These are phyloP conservation scores for Gymnoscopelus microlampas DNA, from an alignment of 2,797 vertebrate species.

Conservation along the genomic window DNA sequence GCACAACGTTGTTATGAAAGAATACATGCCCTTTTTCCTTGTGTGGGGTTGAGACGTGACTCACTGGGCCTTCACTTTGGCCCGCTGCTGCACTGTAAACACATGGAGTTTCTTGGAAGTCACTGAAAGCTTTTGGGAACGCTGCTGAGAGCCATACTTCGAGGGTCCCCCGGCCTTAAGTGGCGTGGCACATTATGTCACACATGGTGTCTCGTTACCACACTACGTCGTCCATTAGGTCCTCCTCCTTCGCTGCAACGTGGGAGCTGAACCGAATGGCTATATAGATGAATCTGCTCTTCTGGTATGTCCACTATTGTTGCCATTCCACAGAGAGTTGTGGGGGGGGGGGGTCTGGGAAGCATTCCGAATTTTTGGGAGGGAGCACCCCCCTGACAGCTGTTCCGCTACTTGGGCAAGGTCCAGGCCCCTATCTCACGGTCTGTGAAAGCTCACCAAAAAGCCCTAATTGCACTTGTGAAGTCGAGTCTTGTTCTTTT, in stretches of 20 bases:
- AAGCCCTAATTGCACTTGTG: slow-evolving; percentile 65
- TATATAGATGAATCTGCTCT: slow-evolving; percentile 61
- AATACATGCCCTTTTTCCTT: too few relatives aligned
- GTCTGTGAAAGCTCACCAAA: slow-evolving; percentile 66
- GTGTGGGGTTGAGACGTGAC: too few relatives aligned
- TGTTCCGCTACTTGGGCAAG: slow-evolving; percentile 68
- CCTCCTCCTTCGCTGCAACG: slow-evolving; percentile 45
- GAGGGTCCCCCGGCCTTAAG: too few relatives aligned
- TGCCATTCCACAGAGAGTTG: slow-evolving; percentile 72
- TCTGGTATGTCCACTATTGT: slow-evolving; percentile 64
- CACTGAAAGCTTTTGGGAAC: too few relatives aligned
- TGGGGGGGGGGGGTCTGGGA: slow-evolving; percentile 58
- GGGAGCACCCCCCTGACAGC: slow-evolving; percentile 72
- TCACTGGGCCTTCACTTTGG: too few relatives aligned
- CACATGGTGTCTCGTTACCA: too few relatives aligned
- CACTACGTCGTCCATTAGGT: neutral
- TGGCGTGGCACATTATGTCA: too few relatives aligned
- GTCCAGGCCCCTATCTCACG: slow-evolving; percentile 62
- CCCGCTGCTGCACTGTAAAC: too few relatives aligned
- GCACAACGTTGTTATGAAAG: too few relatives aligned
- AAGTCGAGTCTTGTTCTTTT: slow-evolving; percentile 64
- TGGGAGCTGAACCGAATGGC: slow-evolving; percentile 27
- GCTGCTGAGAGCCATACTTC: too few relatives aligned
- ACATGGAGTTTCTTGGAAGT: too few relatives aligned
- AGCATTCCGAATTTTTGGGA: slow-evolving; percentile 67